phyloP scores from a whole-genome alignment of 2,113 vertebrate species.

The Pseudopipra pipra region DNA sequence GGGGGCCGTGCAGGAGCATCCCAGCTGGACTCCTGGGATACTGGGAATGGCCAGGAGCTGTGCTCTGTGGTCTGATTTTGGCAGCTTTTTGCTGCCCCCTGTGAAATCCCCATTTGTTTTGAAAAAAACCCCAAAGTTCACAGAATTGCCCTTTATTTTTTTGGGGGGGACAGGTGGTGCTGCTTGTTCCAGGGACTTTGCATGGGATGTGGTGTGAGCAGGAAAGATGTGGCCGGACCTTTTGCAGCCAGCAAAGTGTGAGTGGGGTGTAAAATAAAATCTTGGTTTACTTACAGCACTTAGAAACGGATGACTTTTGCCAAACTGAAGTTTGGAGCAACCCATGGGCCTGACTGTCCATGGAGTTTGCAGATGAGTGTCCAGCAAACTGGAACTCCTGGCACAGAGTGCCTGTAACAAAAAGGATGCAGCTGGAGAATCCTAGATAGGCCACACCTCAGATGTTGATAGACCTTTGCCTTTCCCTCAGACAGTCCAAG shows the following conservation, averaged over 20 bases:
- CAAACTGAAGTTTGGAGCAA: not conserved
- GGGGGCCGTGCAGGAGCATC: not conserved
- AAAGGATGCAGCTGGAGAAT: not conserved
- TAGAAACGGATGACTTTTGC: not conserved
- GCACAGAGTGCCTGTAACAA: not conserved
- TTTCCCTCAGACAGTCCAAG: not conserved
- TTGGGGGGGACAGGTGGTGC: not conserved
- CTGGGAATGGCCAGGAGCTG: not conserved
- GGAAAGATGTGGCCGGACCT: not conserved
- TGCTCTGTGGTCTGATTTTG: not conserved
- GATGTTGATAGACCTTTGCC: not conserved
- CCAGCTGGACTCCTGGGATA: not conserved
- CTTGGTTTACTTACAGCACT: not conserved
- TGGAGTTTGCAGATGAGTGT: not conserved
- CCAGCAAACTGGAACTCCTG: not conserved
- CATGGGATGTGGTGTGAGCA: not conserved
- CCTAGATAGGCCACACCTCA: fast-evolving
- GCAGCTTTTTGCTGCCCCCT: not conserved
- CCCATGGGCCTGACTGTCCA: not conserved
- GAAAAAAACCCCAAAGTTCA: not conserved
- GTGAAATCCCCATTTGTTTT: not conserved
- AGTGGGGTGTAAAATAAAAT: not conserved
- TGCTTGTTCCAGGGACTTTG: not conserved
- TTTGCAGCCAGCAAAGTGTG: not conserved
- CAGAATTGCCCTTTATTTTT: not conserved